A percentile compares a stretch with the other conserved stretches of the same genome.
Evolutionary conservation across 2,113 vertebrate species (phyloP).

Genomic region (Macrotus californicus): DNA sequence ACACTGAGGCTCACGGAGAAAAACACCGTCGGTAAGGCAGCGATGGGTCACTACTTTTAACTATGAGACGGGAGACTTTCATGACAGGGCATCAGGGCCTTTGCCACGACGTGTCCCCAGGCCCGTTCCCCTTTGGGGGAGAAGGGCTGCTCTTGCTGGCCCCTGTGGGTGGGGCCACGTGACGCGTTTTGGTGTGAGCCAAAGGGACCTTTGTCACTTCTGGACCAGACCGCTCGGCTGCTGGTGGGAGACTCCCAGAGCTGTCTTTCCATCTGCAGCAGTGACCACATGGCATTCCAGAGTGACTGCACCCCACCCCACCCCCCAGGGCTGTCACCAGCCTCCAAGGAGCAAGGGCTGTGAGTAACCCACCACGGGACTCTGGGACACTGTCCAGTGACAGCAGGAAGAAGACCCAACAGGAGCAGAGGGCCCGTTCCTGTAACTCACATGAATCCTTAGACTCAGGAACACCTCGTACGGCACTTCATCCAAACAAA

Average conservation of each 20-base stretch:
- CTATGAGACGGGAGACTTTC: neutral
- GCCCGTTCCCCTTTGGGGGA: fast-evolving
- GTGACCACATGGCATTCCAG: neutral
- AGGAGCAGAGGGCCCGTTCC: neutral
- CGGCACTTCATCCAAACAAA: neutral
- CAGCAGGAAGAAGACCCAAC: neutral
- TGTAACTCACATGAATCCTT: neutral
- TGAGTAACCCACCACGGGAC: neutral
- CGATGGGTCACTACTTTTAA: neutral
- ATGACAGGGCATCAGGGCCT: neutral
- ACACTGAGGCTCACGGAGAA: neutral
- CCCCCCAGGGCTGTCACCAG: neutral
- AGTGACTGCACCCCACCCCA: neutral
- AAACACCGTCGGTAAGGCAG: neutral
- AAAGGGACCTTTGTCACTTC: neutral
- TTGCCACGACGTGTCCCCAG: neutral
- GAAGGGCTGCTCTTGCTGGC: neutral
- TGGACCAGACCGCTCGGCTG: neutral
- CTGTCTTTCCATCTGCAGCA: neutral
- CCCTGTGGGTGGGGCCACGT: neutral
- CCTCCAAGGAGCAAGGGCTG: neutral
- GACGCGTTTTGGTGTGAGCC: neutral
- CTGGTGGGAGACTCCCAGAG: neutral
- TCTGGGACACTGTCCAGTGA: fast-evolving
- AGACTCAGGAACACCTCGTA: neutral